These are phyloP conservation scores for Habroteleia sp. DNA, from an alignment of 2,888 invertebrate genomes.

Conservation along the genomic window DNA sequence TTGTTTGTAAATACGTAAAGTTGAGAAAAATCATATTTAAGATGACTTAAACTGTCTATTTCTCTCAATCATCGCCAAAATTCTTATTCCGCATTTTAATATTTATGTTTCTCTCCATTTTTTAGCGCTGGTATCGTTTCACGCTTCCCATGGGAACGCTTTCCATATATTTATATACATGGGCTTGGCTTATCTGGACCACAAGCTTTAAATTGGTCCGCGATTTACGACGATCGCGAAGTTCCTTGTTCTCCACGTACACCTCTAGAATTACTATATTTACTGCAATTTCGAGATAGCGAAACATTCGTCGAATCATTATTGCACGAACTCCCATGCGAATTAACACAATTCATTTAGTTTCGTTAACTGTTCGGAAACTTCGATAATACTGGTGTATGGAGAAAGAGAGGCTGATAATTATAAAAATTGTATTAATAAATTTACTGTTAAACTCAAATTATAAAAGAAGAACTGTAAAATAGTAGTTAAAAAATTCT, in stretches of 20 bases:
- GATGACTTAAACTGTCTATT: too few species aligned
- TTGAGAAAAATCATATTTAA: background rate
- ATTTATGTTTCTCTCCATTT: slow-evolving; percentile 29
- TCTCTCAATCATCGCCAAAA: slow-evolving; percentile 15
- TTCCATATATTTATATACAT: slow-evolving; percentile 78
- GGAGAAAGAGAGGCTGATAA: too few species aligned
- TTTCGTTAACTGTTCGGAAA: slow-evolving; percentile 6
- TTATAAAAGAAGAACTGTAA: too few species aligned
- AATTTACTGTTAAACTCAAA: too few species aligned
- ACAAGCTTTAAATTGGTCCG: slow-evolving; percentile 69
- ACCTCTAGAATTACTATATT: slow-evolving; percentile 19
- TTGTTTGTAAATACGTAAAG: slow-evolving; percentile 8
- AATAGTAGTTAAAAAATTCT: too few species aligned
- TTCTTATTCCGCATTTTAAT: slow-evolving; percentile 33
- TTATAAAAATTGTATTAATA: background rate
- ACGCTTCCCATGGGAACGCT: slow-evolving; percentile 73
- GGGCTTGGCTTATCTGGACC: slow-evolving; percentile 69
- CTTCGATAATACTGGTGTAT: too few species aligned
- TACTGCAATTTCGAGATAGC: slow-evolving; percentile 29
- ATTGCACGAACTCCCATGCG: slow-evolving; percentile 10
- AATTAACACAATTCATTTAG: slow-evolving; percentile 28
- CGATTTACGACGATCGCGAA: slow-evolving; percentile 69
- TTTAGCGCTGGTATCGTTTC: slow-evolving; percentile 45
- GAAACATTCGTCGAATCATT: slow-evolving; percentile 36
- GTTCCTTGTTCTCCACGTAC: slow-evolving; percentile 47